These are phyloP conservation scores for Florisuga fusca DNA, from an alignment of 2,797 vertebrate genomes.

Conservation along the genomic window DNA sequence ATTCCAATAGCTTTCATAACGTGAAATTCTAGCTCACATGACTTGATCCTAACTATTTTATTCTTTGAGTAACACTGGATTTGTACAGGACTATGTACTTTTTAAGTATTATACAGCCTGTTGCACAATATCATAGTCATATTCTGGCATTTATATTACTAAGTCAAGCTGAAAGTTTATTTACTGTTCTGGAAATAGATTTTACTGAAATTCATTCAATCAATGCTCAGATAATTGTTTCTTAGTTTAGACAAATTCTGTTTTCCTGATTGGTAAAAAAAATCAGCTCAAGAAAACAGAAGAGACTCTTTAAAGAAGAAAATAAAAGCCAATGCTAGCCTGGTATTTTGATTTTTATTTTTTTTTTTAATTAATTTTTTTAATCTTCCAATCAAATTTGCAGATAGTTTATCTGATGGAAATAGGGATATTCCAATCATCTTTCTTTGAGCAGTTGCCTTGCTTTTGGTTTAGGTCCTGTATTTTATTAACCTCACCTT, in stretches of 20 bases:
- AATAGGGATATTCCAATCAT: neutral
- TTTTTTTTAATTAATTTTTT: too few species aligned
- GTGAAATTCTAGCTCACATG: neutral
- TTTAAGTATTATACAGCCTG: neutral
- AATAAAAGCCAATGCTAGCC: neutral
- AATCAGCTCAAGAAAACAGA: neutral
- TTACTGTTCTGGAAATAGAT: neutral
- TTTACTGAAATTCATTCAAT: neutral
- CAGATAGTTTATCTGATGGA: neutral
- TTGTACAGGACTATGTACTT: neutral
- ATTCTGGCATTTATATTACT: neutral
- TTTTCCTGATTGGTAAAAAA: neutral
- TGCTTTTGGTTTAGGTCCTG: neutral
- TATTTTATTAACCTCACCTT: neutral
- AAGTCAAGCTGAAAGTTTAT: neutral
- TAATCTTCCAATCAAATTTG: neutral
- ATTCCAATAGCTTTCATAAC: neutral
- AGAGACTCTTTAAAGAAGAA: neutral
- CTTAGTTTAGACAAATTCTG: neutral
- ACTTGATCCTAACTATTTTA: neutral
- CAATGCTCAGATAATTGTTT: neutral
- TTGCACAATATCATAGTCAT: neutral
- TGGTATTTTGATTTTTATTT: neutral
- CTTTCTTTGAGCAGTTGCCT: neutral
- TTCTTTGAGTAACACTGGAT: neutral